A percentile compares a stretch with the other conserved stretches of the same genome.
phyloP scores from a whole-genome alignment of 1,140 invertebrate genomes.

The Platyscapa corneri region DNA sequence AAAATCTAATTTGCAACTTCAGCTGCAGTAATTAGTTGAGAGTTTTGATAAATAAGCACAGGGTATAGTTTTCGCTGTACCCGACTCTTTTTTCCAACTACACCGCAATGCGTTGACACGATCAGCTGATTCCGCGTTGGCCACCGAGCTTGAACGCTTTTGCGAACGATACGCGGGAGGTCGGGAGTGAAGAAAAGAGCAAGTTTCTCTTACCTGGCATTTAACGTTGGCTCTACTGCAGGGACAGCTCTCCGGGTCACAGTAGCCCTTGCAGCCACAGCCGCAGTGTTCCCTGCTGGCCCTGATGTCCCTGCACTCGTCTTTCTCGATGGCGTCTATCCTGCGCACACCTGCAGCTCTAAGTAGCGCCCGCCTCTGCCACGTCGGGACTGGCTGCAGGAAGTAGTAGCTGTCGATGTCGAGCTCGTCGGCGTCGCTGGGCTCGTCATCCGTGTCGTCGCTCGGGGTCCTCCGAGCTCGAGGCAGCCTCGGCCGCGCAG shows the following conservation, averaged over 20 bases:
- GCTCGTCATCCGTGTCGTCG: constrained; percentile 88
- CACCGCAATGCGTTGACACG: too few species aligned
- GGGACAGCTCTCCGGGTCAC: constrained; percentile 95
- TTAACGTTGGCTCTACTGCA: constrained; percentile 96
- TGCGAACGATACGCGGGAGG: too few species aligned
- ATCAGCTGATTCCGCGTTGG: too few species aligned
- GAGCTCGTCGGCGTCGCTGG: constrained; percentile 88
- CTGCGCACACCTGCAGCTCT: constrained; percentile 92
- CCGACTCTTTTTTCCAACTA: too few species aligned
- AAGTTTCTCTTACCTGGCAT: constrained; percentile 87
- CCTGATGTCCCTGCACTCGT: constrained; percentile 94
- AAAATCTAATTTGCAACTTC: background rate
- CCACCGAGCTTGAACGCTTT: too few species aligned
- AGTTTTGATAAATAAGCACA: too few species aligned
- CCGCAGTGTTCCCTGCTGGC: constrained; percentile 95
- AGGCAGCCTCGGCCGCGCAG: constrained; percentile 67
- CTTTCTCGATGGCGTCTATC: constrained; percentile 95
- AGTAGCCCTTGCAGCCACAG: constrained; percentile 94
- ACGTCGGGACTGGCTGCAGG: constrained; percentile 92
- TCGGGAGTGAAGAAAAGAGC: too few species aligned
- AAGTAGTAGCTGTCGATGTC: constrained; percentile 96
- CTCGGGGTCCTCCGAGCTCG: constrained; percentile 77
- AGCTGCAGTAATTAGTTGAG: background rate
- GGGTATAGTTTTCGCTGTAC: too few species aligned
- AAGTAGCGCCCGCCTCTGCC: constrained; percentile 90